Base-by-base conservation (phyloP, 2,888 invertebrate species). In the Physocephala rufipes region DNA sequence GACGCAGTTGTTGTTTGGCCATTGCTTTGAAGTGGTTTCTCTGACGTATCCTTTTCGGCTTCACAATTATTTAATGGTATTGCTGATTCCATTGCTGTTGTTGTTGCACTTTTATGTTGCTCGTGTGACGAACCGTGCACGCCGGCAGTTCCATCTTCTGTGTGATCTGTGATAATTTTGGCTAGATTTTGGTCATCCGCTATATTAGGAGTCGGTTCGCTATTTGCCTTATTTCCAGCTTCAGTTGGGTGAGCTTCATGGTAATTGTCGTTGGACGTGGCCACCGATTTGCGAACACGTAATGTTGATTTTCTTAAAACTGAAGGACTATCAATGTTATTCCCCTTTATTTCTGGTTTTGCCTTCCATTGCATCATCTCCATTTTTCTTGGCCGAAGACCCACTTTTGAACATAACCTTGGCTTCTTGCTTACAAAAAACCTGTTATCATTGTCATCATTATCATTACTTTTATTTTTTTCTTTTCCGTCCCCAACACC, bases 331-430 rank as follows among this genome's bases (percentile, higher is more conserved):
- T 61, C 24, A n/a, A n/a, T n/a, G n/a, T n/a, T n/a, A 30, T 66
- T 70, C 45, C 70, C 70, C 43, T 74, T 74, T 73, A 74, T 74
- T 67, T 74, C 82, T 1, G 82, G 82, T 65, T 81, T 81, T 21
- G 81, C 81, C 71, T 75, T 77, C 81, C 82, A 82, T 2, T 79
- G 81, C 49, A 71, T 66, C n/a, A 53, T 43, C 53, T 62, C 28
- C 16, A 21, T 21, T 28, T 61, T 53, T 16, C 12, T 16, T 26
- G 70, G 28, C 15, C 28, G 30, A 19, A 66, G 36, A 36, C 36
- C 49, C 28, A 7, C n/a, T 19, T n/a, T 30, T 19, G 19, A 36
- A 15, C 30, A 53, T 30, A 53, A 30, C 53, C 49, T 51, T 13
- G 28, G 47, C 47, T 26, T 63, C 47, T 63, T 63, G n/a, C 45